Evolutionary conservation across 30 jellyfish, hydroid and myxozoan species (phyloP).

Genomic region (Aurelia sp.): DNA sequence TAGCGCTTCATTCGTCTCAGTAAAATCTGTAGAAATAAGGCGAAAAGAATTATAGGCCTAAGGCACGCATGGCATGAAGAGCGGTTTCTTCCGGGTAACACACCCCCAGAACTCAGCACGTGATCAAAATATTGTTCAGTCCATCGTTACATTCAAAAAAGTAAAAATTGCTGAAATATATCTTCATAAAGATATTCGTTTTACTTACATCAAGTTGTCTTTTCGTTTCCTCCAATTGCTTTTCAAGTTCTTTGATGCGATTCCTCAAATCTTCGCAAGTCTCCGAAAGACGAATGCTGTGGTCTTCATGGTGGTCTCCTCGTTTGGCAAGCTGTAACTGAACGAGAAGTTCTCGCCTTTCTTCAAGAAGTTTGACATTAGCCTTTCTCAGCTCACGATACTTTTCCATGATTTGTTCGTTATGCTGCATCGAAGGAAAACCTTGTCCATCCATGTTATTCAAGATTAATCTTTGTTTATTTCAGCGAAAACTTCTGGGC

Average conservation of each 20-base stretch:
- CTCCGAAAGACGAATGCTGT: not conserved
- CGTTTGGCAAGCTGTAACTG: conserved; percentile 40
- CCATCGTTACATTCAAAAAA: too few species aligned
- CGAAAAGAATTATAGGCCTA: too few species aligned
- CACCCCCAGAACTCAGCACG: too few species aligned
- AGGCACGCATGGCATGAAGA: too few species aligned
- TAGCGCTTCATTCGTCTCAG: too few species aligned
- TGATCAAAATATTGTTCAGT: too few species aligned
- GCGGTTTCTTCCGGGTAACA: too few species aligned
- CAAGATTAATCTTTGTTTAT: too few species aligned
- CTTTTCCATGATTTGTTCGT: conserved; percentile 39
- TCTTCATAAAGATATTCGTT: too few species aligned
- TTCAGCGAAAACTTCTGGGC: too few species aligned
- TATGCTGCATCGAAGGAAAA: not conserved
- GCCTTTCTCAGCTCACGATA: conserved; percentile 52
- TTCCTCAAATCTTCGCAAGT: conserved; percentile 17
- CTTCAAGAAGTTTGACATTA: conserved; percentile 48
- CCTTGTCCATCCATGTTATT: not conserved
- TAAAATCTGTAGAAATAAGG: too few species aligned
- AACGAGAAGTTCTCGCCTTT: conserved; percentile 51
- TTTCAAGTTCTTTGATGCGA: conserved; percentile 37
- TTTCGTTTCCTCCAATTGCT: not conserved
- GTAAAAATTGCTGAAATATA: too few species aligned
- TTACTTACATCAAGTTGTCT: not conserved
- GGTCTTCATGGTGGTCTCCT: not conserved